A percentile compares a stretch with the other conserved stretches of the same genome.
These are phyloP conservation scores for Eurosta solidaginis DNA, from an alignment of 1,140 invertebrate species.

Conservation along the genomic window DNA sequence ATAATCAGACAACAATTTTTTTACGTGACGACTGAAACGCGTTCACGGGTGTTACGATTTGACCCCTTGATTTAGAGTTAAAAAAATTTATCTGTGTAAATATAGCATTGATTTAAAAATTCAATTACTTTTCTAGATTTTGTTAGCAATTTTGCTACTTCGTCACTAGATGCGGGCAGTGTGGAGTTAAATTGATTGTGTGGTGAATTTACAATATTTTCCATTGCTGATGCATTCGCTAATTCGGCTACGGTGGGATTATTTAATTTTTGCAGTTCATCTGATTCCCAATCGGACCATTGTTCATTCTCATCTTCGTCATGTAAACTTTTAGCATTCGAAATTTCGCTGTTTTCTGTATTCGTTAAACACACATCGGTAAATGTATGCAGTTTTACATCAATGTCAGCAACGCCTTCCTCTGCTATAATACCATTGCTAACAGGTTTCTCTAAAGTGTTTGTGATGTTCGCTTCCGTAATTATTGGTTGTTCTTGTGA, in stretches of 20 bases:
- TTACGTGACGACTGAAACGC: too few relatives aligned
- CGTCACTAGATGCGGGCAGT: slow-evolving; percentile 13
- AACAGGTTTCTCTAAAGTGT: not conserved
- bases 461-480: not conserved
- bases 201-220: not conserved
- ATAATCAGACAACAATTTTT: too few relatives aligned
- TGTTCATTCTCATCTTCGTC: slow-evolving; percentile 58
- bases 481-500: not conserved
- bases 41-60: too few relatives aligned
- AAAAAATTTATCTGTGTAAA: too few relatives aligned
- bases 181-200: slow-evolving; percentile 20
- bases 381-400: not conserved
- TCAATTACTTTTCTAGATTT: not conserved
- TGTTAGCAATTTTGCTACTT: not conserved
- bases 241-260: not conserved
- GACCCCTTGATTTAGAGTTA: too few relatives aligned
- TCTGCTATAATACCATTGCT: not conserved
- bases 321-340: slow-evolving; percentile 41
- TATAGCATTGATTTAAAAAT: too few relatives aligned
- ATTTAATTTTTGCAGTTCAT: slow-evolving; percentile 57
- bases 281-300: slow-evolving; percentile 80
- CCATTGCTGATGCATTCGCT: not conserved
- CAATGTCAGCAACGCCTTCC: too few relatives aligned
- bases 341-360: slow-evolving; percentile 54
- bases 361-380: slow-evolving; percentile 28